phyloP scores from a whole-genome alignment of 1,140 invertebrate species.

The Latrodectus geometricus region DNA sequence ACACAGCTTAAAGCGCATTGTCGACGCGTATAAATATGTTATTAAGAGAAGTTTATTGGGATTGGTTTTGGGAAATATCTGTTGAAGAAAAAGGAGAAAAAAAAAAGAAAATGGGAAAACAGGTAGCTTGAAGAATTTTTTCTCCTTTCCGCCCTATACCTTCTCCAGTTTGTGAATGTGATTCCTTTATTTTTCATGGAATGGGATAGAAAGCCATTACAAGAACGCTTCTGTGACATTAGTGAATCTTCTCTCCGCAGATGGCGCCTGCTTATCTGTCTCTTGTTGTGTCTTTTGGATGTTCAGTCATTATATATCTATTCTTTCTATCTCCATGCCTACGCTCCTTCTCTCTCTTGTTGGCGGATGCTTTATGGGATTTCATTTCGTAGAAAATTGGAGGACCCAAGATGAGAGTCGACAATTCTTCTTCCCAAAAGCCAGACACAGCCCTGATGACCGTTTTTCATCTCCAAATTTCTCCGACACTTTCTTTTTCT shows the following conservation, averaged over 20 bases:
- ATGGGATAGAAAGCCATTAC: slow-evolving; percentile 49
- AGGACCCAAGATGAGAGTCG: slow-evolving; percentile 34
- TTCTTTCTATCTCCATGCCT: slow-evolving; percentile 10
- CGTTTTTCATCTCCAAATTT: slow-evolving; percentile 44
- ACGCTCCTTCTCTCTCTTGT: slow-evolving; percentile 4
- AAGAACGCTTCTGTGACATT: slow-evolving; percentile 56
- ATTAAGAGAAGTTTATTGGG: slow-evolving; percentile 41
- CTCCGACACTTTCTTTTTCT: slow-evolving; percentile 19
- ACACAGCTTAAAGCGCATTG: slow-evolving; percentile 17
- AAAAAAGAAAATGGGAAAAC: slow-evolving; percentile 15
- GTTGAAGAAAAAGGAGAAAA: background rate
- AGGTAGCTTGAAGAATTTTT: slow-evolving; percentile 2
- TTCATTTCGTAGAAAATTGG: slow-evolving; percentile 59
- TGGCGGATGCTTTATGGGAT: slow-evolving; percentile 56
- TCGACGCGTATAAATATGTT: slow-evolving; percentile 51
- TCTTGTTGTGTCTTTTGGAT: slow-evolving; percentile 37
- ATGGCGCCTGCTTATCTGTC: slow-evolving; percentile 41
- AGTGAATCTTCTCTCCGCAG: slow-evolving; percentile 50
- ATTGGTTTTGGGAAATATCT: slow-evolving; percentile 21
- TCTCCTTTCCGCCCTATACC: background rate
- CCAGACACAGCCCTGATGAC: slow-evolving; percentile 50
- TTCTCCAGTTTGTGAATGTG: background rate
- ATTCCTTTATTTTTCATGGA: slow-evolving; percentile 34
- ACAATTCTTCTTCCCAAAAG: slow-evolving; percentile 51
- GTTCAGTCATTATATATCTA: slow-evolving; percentile 37